Base-by-base conservation (phyloP, 2,113 vertebrate species). In the Clarias gariepinus region DNA sequence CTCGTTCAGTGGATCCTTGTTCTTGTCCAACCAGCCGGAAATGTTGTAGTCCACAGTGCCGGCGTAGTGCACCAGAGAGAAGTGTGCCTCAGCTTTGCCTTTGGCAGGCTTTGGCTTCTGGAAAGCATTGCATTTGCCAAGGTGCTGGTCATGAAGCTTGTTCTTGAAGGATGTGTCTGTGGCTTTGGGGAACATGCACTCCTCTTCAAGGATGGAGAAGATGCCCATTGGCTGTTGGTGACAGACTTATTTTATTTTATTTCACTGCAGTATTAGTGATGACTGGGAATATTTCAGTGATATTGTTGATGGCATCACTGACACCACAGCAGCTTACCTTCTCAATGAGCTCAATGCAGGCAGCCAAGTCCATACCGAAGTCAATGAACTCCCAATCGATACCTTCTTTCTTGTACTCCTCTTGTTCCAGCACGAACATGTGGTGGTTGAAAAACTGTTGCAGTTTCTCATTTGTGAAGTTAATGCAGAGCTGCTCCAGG, bases 401-500 rank as follows among this genome's bases (percentile, higher is more conserved):
- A n/a, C n/a, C n/a, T n/a, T n/a, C n/a, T n/a, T n/a, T n/a, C n/a
- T n/a, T n/a, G n/a, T n/a, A n/a, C n/a, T n/a, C n/a, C n/a, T n/a
- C n/a, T n/a, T n/a, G n/a, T n/a, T n/a, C 94, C 77, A 79, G 52
- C n/a, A 79, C 77, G 19, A 79, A 79, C 77, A 79, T 79, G 92
- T 92, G 88, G 30, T 97, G 96, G 88, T 97, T 96, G 93, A 97
- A 97, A 60, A 96, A 97, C 95, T 97, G 96, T 91, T 97, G 96
- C 94, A 97, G 94, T 93, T 97, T 97, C 91, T 97, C 96, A 85
- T 97, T 97, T 0, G 94, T 95, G 90, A 95, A 95, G 82, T 95
- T 95, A 84, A 95, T 95, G 86, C 94, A 95, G 15, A 95, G 91
- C 91, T 95, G 95, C 74, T 96, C 95, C 88, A 96, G 88, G 86